phyloP scores from a whole-genome alignment of 2,113 vertebrate genomes.

The Oncorhynchus kisutch region DNA sequence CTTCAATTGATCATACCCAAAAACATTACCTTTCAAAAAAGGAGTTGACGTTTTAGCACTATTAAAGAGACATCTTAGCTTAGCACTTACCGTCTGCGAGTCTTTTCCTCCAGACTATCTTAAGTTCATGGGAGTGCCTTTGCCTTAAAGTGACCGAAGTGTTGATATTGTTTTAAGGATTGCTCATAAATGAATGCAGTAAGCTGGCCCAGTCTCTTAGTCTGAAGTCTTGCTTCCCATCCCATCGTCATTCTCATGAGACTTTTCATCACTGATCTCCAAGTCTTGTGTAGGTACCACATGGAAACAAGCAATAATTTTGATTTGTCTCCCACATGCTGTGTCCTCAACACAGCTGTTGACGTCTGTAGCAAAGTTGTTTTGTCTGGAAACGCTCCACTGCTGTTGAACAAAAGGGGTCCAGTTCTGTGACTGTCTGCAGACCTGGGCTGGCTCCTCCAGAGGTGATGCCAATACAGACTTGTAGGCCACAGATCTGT shows the following conservation, averaged over 20 bases:
- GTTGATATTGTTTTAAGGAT: not conserved
- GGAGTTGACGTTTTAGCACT: not conserved
- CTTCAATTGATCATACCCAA: not conserved
- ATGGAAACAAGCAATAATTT: not conserved
- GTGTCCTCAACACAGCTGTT: not conserved
- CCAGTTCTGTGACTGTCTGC: too few species aligned
- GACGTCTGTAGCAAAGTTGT: not conserved
- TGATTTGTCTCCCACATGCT: not conserved
- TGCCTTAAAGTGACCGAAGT: constrained; percentile 9
- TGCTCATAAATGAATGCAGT: constrained; percentile 15
- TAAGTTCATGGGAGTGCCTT: constrained; percentile 30
- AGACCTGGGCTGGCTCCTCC: not conserved
- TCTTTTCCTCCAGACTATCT: not conserved
- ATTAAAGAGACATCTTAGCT: not conserved
- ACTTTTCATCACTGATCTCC: not conserved
- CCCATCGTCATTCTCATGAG: not conserved
- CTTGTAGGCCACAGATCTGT: not conserved
- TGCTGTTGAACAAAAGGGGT: too few species aligned
- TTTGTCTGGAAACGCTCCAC: not conserved
- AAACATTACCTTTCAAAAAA: not conserved
- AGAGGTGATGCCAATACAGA: constrained; percentile 11
- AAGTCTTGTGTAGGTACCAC: constrained; percentile 26
- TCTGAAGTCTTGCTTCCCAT: not conserved
- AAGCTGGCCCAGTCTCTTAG: not conserved
- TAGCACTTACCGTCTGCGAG: constrained; percentile 12